Evolutionary conservation across 30 jellyfish, hydroid and myxozoan species (phyloP).

Genomic region (Pelagia noctiluca): DNA sequence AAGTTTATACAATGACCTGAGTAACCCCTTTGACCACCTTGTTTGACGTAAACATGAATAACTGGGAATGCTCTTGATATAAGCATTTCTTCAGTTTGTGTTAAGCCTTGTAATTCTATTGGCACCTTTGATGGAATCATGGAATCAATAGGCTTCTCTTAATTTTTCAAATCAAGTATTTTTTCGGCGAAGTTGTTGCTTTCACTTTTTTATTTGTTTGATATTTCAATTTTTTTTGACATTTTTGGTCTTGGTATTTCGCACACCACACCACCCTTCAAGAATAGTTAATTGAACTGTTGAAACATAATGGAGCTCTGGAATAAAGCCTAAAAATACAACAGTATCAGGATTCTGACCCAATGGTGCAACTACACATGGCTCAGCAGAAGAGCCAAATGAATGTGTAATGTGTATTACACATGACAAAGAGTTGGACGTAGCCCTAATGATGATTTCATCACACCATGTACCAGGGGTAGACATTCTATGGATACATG

Average conservation of each 20-base stretch:
- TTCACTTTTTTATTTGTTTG: neutral
- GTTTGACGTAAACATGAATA: constrained; percentile 35
- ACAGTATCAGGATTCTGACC: neutral
- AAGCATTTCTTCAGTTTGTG: constrained; percentile 63
- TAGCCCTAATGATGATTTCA: neutral
- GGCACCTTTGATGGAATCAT: constrained; percentile 62
- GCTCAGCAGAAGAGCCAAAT: neutral
- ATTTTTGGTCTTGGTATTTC: neutral
- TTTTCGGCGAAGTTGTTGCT: neutral
- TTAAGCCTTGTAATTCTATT: constrained; percentile 34
- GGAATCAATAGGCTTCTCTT: neutral
- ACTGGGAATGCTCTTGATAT: constrained; percentile 51
- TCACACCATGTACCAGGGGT: constrained; percentile 20
- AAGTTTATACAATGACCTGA: constrained; percentile 52
- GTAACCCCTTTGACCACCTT: constrained; percentile 60
- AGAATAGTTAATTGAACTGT: neutral
- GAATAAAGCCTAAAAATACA: constrained; percentile 15
- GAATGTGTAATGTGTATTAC: neutral
- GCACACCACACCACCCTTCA: neutral
- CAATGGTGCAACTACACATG: neutral
- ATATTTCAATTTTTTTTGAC: neutral
- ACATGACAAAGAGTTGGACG: neutral
- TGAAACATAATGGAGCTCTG: constrained; percentile 5
- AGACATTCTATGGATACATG: constrained; percentile 15
- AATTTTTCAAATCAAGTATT: neutral